Base-by-base conservation (phyloP, 1,140 invertebrate genomes). In the Hestina assimilis region DNA sequence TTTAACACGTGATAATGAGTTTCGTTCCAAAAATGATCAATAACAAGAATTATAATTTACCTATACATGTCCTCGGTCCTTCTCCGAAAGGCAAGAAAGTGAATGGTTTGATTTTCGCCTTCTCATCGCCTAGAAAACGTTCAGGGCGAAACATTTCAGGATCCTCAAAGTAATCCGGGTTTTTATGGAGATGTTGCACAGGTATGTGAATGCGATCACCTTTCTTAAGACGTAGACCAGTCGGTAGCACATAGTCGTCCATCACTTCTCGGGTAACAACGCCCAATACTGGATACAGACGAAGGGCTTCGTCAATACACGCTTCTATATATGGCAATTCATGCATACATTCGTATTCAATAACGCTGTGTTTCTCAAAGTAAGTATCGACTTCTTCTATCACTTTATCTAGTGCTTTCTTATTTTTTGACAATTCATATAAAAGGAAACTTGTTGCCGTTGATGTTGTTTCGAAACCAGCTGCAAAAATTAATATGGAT, bases 391-490 rank as follows among this genome's bases (percentile, higher is more conserved):
- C 43, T 33, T 73, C 70, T 19, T 43, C 57, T 9, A 70, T 56
- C 0, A 62, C 53, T 15, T 33, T 45, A 1, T 38, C 31, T 9
- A 70, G 70, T n/a, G 28, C 45, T n/a, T 60, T 42, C 9, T 38
- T 47, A 31, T 67, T 38, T 31, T 63, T 63, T 1, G 64, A 59
- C 14, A 73, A 24, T 41, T 70, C 59, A 26, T 61, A 69, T 0
- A 73, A 35, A 11, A 65, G 60, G 38, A 59, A 69, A 5, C 38
- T 53, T 3, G 63, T 24, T 4, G 63, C 59, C 3, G 47, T 42
- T 0, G 70, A 45, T 6, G 70, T 67, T 5, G 70, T 73, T 42
- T 73, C 67, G 38, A 50, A 73, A 1, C 70, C 70, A n/a, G 61
- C 64, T 9, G 57, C 46, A 19, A 73, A 73, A 23, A 73, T 46